phyloP scores from a whole-genome alignment of 2,113 vertebrate species.

The Cavia aperea region DNA sequence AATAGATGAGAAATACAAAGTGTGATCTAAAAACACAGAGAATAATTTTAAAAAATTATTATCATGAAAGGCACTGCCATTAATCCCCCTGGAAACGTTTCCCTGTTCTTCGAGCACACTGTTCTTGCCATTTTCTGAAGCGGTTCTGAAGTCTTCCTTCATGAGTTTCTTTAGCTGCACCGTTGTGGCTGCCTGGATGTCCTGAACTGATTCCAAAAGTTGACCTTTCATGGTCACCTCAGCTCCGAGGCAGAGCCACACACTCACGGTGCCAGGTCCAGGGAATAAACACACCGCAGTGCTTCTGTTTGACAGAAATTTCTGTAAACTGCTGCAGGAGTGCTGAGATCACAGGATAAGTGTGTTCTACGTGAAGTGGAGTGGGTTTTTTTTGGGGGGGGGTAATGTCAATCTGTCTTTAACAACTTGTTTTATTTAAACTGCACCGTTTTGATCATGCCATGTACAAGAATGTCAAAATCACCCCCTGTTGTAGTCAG shows the following conservation, averaged over 20 bases:
- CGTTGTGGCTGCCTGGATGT: neutral
- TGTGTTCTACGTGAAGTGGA: neutral
- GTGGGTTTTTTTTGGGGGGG: neutral
- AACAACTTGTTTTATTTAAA: neutral
- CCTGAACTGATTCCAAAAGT: neutral
- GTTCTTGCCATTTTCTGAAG: neutral
- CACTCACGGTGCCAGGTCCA: neutral
- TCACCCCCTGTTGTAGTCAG: neutral
- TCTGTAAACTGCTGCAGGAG: neutral
- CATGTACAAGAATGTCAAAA: neutral
- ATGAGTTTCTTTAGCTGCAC: neutral
- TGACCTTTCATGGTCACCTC: neutral
- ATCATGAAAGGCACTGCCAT: neutral
- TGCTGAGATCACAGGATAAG: neutral
- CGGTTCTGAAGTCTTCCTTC: neutral
- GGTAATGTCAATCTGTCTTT: neutral
- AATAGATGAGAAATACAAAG: neutral
- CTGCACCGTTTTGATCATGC: neutral
- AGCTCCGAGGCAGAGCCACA: neutral
- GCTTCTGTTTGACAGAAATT: neutral
- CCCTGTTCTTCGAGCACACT: neutral
- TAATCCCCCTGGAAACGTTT: neutral
- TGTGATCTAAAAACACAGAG: neutral
- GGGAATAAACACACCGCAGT: neutral
- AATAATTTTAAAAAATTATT: neutral